Base-by-base conservation (phyloP, 1,140 invertebrate genomes). In the Lasioglossum baleicum region DNA sequence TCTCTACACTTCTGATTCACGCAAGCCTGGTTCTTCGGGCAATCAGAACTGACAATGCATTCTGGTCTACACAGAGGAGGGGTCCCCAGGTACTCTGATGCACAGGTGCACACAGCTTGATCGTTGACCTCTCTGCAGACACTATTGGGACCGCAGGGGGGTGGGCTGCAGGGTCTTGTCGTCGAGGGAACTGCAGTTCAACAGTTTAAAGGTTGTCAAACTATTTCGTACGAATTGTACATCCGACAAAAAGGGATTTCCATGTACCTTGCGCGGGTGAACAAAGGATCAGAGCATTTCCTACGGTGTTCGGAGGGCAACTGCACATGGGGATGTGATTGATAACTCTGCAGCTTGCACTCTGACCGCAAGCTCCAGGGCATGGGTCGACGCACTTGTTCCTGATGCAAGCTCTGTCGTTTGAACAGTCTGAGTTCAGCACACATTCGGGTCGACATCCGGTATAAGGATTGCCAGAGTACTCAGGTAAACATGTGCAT, bases 321-420 rank as follows among this genome's bases (percentile, higher is more conserved):
- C 92, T 95, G 85, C 96, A 97, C 69, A 94, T 93, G 11, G 96
- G 95, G 63, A 95, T 94, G 88, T 97, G 96, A 86, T 96, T 96
- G 69, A 95, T 93, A 2, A 96, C 95, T 31, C 94, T 93, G 89
- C 96, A 97, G 68, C 94, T 87, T 31, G 96, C 95, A 88, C 95
- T 95, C 73, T 94, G 93, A 1, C 96, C 96, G 90, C 96, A 97
- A 56, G 75, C 60, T 42, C 95, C 96, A 61, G 95, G 93, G 82
- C 97, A 98, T 51, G 97, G 97, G 92, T 98, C 96, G 76, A 95
- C 92, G 88, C 97, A 98, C 91, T 97, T 96, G 84, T 96, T 96
- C 64, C 94, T 95, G 78, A 96, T 96, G 90, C 97, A 98, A 1
- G 97, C 95, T 75, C 95, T 95, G 85, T 97, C 95, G 64, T 96